A percentile compares a stretch with the other conserved stretches of the same genome.
phyloP scores from a whole-genome alignment of 2,888 invertebrate species.

The Pimpla rufipes region DNA sequence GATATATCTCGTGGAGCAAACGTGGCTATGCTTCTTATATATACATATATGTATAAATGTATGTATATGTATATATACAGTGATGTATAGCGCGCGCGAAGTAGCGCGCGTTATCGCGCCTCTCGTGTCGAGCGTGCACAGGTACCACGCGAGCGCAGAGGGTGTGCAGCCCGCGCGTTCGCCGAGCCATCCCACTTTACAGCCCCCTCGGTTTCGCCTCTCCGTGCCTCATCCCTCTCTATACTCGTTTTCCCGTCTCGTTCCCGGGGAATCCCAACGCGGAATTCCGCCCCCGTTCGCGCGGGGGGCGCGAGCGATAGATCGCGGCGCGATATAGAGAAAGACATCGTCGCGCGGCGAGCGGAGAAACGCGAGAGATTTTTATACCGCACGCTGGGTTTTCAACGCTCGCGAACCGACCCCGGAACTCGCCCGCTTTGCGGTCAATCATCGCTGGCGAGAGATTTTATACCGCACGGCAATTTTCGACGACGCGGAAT shows the following conservation, averaged over 20 bases:
- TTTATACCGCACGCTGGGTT: slow-evolving; percentile 44
- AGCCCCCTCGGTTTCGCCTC: too few species aligned
- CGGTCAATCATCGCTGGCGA: slow-evolving; percentile 32
- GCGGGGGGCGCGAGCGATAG: slow-evolving; percentile 36
- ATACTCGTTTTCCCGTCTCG: slow-evolving; percentile 36
- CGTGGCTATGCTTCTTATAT: slow-evolving; percentile 1
- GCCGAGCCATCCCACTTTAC: slow-evolving; percentile 60
- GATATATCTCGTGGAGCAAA: slow-evolving; percentile 56
- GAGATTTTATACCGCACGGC: neutral
- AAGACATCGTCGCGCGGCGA: neutral
- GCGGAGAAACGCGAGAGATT: neutral
- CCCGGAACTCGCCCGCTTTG: too few species aligned
- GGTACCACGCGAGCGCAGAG: slow-evolving; percentile 39
- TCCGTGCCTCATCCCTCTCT: slow-evolving; percentile 45
- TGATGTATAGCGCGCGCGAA: slow-evolving; percentile 18
- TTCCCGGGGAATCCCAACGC: slow-evolving; percentile 48
- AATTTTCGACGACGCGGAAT: neutral
- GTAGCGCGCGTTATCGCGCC: slow-evolving; percentile 61
- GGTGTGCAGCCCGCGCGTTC: slow-evolving; percentile 29
- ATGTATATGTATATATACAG: neutral
- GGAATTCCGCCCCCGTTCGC: slow-evolving; percentile 43
- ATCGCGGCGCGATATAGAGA: slow-evolving; percentile 29
- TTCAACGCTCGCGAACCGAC: slow-evolving; percentile 6
- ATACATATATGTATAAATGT: too few species aligned
- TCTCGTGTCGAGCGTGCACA: slow-evolving; percentile 49